These are phyloP conservation scores for Chymomyza procnemis DNA, from an alignment of 2,888 invertebrate species.

Conservation along the genomic window DNA sequence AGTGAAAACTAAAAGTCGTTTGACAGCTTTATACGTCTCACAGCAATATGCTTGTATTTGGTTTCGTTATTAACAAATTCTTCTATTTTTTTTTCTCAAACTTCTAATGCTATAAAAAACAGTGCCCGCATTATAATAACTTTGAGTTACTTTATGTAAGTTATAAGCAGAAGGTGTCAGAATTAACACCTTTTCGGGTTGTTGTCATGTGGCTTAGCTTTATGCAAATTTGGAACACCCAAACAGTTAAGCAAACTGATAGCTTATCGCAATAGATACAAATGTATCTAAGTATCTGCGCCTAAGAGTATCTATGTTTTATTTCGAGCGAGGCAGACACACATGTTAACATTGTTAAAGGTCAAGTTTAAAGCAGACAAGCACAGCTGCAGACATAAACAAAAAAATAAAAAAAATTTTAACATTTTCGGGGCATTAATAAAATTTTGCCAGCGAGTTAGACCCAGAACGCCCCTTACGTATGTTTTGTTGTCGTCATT, in stretches of 20 bases:
- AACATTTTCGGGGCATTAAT: slow-evolving; percentile 3
- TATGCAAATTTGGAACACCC: slow-evolving; percentile 5
- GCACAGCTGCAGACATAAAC: background rate
- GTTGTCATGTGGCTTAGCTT: background rate
- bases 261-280: background rate
- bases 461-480: background rate
- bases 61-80: background rate
- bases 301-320: background rate
- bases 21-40: slow-evolving; percentile 13
- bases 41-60: background rate
- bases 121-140: background rate
- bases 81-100: background rate
- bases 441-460: background rate
- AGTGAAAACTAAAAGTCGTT: background rate
- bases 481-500: background rate
- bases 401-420: slow-evolving; percentile 10
- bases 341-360: background rate
- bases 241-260: slow-evolving; percentile 2
- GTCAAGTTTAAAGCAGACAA: slow-evolving; percentile 3
- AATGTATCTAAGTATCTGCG: background rate
- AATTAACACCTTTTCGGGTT: background rate
- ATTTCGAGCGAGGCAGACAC: background rate
- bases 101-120: background rate
- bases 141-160: background rate
- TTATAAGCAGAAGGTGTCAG: slow-evolving; percentile 1